Conservation (phyloP, 2,888 invertebrate genomes). For the Alloscopus bannaensis region DNA sequence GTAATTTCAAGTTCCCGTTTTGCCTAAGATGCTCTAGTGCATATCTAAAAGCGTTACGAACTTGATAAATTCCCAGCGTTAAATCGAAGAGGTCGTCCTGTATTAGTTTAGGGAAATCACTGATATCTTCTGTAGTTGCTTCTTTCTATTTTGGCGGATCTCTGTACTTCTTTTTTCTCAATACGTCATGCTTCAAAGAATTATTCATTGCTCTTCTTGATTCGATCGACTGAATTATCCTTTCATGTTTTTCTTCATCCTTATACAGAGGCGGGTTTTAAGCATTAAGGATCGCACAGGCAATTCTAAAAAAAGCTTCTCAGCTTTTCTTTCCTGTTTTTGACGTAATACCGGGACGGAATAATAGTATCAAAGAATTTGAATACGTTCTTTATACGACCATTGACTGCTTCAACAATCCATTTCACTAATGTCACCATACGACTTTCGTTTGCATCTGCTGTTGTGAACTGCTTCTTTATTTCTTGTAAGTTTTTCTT, state of each 20-base stretch:
- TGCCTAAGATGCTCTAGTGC: neutral
- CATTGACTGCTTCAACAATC: slow-evolving; percentile 47
- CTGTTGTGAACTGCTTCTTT: too few species aligned
- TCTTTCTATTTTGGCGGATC: too few species aligned
- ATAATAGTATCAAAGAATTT: slow-evolving; percentile 18
- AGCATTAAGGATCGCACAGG: slow-evolving; percentile 23
- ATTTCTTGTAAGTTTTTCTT: neutral
- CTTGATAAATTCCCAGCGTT: slow-evolving; percentile 33
- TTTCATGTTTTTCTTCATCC: neutral
- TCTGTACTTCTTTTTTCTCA: too few species aligned
- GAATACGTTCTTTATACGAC: slow-evolving; percentile 38
- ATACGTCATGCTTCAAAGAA: too few species aligned
- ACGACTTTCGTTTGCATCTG: slow-evolving; percentile 41
- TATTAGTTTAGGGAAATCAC: neutral
- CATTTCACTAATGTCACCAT: slow-evolving; percentile 28
- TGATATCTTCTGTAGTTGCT: neutral
- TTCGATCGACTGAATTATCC: neutral
- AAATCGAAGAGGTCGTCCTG: slow-evolving; percentile 22
- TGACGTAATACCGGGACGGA: neutral
- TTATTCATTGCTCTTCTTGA: neutral
- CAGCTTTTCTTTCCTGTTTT: too few species aligned
- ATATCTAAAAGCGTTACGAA: neutral
- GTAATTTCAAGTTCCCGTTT: neutral
- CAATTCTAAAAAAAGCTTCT: slow-evolving; percentile 1
- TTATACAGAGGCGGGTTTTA: slow-evolving; percentile 7